Conservation (phyloP, 2,797 vertebrate genomes). For the Hydrolagus colliei region DNA sequence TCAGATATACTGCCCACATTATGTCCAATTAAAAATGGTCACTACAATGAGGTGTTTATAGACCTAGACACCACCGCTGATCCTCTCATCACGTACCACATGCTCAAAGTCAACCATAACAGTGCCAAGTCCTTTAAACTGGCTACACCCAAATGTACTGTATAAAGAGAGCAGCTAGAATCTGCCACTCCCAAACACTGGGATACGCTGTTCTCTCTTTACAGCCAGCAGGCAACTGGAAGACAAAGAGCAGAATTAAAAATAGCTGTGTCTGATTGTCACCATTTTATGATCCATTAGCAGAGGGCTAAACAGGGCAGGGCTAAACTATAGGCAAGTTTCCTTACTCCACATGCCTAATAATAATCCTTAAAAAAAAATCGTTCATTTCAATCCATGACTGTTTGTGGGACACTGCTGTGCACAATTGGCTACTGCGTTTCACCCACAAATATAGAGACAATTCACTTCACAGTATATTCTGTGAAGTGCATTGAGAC, state of each 20-base stretch:
- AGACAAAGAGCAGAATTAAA: not conserved
- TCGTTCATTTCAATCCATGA: too few species aligned
- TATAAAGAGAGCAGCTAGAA: not conserved
- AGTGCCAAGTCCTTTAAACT: not conserved
- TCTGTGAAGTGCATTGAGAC: too few species aligned
- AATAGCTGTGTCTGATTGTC: not conserved
- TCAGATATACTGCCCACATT: not conserved
- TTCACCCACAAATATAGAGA: too few species aligned
- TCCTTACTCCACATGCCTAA: too few species aligned
- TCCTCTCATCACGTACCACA: not conserved
- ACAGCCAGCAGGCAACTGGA: not conserved
- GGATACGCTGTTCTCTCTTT: not conserved
- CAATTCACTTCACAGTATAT: too few species aligned
- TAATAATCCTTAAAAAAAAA: too few species aligned
- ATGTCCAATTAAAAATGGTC: not conserved
- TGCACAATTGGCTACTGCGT: too few species aligned
- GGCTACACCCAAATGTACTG: not conserved
- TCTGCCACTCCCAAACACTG: not conserved
- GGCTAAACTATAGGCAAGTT: too few species aligned
- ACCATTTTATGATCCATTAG: not conserved
- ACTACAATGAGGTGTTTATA: not conserved
- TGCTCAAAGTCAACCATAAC: not conserved
- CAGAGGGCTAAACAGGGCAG: too few species aligned
- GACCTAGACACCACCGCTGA: not conserved
- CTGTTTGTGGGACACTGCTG: too few species aligned